Conservation (phyloP, 1,140 invertebrate genomes). For the Cheumatopsyche charites region DNA sequence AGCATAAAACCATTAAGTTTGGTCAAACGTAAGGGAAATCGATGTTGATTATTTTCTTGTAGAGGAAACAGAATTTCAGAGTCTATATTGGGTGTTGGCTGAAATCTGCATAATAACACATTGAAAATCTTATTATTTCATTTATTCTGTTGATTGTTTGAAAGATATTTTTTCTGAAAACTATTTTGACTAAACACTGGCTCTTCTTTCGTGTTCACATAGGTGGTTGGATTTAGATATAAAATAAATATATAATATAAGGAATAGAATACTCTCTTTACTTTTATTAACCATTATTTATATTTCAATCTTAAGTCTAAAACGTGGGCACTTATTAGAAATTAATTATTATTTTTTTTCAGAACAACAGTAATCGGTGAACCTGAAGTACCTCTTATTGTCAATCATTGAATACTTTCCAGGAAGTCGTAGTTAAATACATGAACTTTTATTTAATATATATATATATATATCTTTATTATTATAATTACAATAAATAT, state of each 20-base stretch:
- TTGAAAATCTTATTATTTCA: constrained; percentile 10
- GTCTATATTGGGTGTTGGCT: background rate
- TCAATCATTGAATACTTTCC: constrained; percentile 43
- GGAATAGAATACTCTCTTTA: no score
- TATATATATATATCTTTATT: no score
- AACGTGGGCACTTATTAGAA: no score
- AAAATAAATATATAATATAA: no score
- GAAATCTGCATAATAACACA: background rate
- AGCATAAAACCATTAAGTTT: constrained; percentile 57
- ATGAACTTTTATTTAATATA: no score
- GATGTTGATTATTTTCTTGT: no score
- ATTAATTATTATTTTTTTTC: no score
- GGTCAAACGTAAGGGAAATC: constrained; percentile 56
- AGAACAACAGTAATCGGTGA: constrained; percentile 48
- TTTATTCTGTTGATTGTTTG: constrained; percentile 30
- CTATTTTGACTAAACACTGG: background rate
- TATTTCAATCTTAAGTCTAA: no score
- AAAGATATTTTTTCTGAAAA: no score
- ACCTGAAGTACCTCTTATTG: constrained; percentile 41
- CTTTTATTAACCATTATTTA: no score
- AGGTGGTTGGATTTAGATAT: background rate
- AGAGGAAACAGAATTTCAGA: background rate
- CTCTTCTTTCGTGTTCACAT: background rate
- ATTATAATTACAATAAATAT: no score
- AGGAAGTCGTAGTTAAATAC: no score